These are phyloP conservation scores for Dendrocincla tyrannina DNA, from an alignment of 2,797 vertebrate genomes.

Conservation along the genomic window DNA sequence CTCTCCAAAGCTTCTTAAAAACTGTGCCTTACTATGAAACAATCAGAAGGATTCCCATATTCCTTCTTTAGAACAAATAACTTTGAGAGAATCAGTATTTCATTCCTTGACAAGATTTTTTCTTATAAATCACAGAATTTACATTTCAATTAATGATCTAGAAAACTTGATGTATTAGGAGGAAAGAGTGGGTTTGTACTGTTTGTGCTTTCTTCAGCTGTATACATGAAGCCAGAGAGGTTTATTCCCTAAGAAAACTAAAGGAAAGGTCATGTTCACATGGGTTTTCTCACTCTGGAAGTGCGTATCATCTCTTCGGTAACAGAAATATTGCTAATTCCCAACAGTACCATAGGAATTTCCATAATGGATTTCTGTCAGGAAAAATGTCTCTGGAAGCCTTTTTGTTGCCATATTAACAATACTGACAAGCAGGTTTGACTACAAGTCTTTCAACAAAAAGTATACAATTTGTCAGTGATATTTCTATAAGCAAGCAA, in stretches of 20 bases:
- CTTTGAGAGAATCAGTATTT: neutral
- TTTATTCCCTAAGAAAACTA: slow-evolving; percentile 14
- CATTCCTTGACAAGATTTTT: neutral
- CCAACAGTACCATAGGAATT: neutral
- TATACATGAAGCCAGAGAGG: neutral
- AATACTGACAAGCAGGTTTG: neutral
- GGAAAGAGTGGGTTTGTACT: neutral
- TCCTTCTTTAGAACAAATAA: neutral
- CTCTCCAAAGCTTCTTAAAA: neutral
- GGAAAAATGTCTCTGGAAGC: neutral
- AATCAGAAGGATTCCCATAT: neutral
- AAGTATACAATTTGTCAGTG: neutral
- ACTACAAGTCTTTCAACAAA: neutral
- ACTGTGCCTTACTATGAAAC: neutral
- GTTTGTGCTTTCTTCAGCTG: neutral
- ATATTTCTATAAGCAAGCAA: neutral
- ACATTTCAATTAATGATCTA: neutral
- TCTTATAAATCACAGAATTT: neutral
- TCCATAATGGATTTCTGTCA: neutral
- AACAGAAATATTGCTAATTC: neutral
- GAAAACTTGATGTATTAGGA: neutral
- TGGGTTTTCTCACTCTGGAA: neutral
- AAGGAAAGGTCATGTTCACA: slow-evolving; percentile 25
- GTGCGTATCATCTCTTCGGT: neutral
- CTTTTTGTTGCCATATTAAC: neutral